Conservation (phyloP, 2,113 vertebrate genomes). For the Scatophagus argus region DNA sequence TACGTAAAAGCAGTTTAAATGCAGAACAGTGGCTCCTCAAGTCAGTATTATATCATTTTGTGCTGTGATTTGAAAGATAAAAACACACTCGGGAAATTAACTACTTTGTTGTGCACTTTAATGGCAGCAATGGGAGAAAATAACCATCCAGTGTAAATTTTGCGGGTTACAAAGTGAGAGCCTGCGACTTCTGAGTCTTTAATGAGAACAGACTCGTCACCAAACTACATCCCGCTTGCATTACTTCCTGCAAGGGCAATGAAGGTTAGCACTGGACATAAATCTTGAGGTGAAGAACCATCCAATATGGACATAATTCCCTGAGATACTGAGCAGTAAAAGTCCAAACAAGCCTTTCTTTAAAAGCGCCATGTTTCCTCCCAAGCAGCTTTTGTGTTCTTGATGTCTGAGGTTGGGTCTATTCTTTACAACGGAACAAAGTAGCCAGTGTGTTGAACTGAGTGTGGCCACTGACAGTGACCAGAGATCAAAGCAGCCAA, state of each 20-base stretch:
- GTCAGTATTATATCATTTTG: background rate
- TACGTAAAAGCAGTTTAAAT: background rate
- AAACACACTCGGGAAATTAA: no score
- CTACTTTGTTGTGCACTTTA: no score
- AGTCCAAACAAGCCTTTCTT: background rate
- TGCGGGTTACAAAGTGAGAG: no score
- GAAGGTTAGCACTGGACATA: background rate
- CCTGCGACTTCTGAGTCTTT: no score
- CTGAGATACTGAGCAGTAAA: background rate
- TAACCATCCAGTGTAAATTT: no score
- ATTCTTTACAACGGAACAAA: conserved; percentile 50
- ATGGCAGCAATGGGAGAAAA: no score
- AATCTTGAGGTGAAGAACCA: background rate
- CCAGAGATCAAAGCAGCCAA: conserved; percentile 50
- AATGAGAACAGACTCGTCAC: background rate
- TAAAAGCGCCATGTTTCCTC: background rate
- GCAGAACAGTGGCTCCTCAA: no score
- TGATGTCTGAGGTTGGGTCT: conserved; percentile 16
- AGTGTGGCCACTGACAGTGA: conserved; percentile 32
- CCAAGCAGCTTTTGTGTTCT: conserved; percentile 12
- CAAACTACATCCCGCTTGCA: no score
- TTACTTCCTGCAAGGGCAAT: background rate
- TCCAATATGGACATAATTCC: background rate
- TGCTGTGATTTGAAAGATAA: background rate
- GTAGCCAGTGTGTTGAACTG: conserved; percentile 46